Base-by-base conservation (phyloP, 2,113 vertebrate genomes). In the Pollimyrus isidori region DNA sequence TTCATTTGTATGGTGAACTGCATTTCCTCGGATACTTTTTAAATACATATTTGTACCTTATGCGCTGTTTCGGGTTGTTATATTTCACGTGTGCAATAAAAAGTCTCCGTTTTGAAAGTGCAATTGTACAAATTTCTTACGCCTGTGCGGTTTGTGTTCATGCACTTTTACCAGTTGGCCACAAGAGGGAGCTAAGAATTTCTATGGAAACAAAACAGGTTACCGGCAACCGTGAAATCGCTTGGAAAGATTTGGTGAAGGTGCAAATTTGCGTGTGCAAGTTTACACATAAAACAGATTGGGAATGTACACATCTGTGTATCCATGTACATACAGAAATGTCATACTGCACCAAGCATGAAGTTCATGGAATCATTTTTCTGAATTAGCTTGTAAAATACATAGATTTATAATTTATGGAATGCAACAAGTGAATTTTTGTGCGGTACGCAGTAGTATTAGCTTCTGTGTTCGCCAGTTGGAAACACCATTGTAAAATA, bases 21-120 rank as follows among this genome's bases (percentile, higher is more conserved):
- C 21, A 45, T 45, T 88, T 88, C 58, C 42, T 62, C 35, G 35
- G 39, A 46, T 48, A 69, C 45, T 48, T 48, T 88, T 88, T 73
- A 48, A 88, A 73, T 87, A 11, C 52, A 45, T 87, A 46, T 65
- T 65, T 45, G 53, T 58, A 87, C 83, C 73, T 85, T 83, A 17
- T 89, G 49, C 58, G 80, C 88, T 62, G 30, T 85, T 89, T 87
- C 30, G 2, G n/a, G 42, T 87, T 42, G 88, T 48, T 73, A 85
- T 85, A 89, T 23, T 80, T 73, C 7, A 89, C 69, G 56, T 62
- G 86, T 90, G 89, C 86, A 90, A 88, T 90, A 87, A 90, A 87
- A 90, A 56, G 87, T 90, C 87, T 90, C 50, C 58, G 49, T 45
- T 84, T 58, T 88, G 86, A 90, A 69, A 56, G 53, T 87, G 26